These are phyloP conservation scores for Azemiops feae DNA, from an alignment of 2,113 vertebrate genomes.

Conservation along the genomic window DNA sequence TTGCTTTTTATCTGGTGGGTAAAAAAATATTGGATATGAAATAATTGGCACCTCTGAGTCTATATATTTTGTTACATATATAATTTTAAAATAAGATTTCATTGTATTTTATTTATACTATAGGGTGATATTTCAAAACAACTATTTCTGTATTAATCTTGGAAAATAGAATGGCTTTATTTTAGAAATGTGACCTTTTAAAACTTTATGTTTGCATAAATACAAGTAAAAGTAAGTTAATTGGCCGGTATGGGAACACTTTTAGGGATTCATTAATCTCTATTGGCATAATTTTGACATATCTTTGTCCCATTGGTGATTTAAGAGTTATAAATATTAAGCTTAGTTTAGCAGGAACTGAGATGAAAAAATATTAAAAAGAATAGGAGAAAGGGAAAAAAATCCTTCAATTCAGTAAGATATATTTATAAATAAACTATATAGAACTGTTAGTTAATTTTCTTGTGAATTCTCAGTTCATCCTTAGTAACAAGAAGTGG, in stretches of 20 bases:
- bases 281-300: conserved; percentile 18
- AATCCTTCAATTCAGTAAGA: not conserved
- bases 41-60: conserved; percentile 7
- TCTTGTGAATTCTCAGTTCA: not conserved
- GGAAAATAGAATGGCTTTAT: not conserved
- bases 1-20: not conserved
- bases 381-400: not conserved
- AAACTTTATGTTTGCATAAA: conserved; percentile 15
- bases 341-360: not conserved
- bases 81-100: not conserved
- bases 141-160: not conserved
- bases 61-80: not conserved
- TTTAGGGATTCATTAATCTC: conserved; percentile 6
- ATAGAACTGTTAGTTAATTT: not conserved
- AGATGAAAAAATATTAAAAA: not conserved
- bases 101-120: not conserved
- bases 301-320: conserved; percentile 23
- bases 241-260: conserved; percentile 15
- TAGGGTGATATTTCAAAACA: not conserved
- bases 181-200: conserved; percentile 28
- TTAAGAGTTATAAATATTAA: conserved; percentile 22
- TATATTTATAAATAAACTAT: not conserved
- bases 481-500: not conserved
- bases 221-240: conserved; percentile 5
- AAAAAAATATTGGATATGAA: not conserved